Conservation (phyloP, 2,888 invertebrate species). For the Xestia sexstrigata region DNA sequence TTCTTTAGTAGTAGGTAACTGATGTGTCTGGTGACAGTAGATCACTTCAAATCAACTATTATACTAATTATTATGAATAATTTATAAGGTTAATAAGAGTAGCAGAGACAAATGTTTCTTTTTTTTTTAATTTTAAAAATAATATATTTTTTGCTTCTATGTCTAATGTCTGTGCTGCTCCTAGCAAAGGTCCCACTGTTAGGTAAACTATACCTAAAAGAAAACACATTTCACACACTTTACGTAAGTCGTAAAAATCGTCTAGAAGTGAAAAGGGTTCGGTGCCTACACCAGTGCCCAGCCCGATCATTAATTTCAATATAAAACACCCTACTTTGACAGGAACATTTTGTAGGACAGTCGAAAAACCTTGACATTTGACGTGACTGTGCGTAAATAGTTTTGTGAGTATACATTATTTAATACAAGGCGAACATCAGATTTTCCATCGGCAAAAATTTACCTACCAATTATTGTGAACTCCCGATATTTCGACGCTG, state of each 20-base stretch:
- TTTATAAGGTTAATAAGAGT: background rate
- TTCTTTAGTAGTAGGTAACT: background rate
- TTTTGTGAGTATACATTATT: slow-evolving; percentile 17
- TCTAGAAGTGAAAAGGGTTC: slow-evolving; percentile 53
- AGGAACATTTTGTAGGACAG: slow-evolving; percentile 22
- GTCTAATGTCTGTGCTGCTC: too few relatives aligned
- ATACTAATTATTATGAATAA: background rate
- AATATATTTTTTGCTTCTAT: background rate
- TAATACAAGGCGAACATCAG: background rate
- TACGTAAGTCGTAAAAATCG: slow-evolving; percentile 52
- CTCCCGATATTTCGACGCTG: too few relatives aligned
- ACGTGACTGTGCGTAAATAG: slow-evolving; percentile 9
- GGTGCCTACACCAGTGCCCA: slow-evolving; percentile 26
- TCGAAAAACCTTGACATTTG: slow-evolving; percentile 29
- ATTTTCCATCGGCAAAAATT: background rate
- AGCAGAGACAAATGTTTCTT: background rate
- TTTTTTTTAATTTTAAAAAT: background rate
- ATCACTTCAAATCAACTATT: background rate
- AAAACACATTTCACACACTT: slow-evolving; percentile 31
- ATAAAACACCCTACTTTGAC: slow-evolving; percentile 47
- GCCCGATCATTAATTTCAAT: slow-evolving; percentile 64
- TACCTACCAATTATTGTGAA: background rate
- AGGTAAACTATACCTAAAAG: slow-evolving; percentile 15
- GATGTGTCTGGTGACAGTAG: background rate
- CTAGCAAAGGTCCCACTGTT: background rate